Evolutionary conservation across 2,113 vertebrate species (phyloP).

Genomic region (Panthera uncia): DNA sequence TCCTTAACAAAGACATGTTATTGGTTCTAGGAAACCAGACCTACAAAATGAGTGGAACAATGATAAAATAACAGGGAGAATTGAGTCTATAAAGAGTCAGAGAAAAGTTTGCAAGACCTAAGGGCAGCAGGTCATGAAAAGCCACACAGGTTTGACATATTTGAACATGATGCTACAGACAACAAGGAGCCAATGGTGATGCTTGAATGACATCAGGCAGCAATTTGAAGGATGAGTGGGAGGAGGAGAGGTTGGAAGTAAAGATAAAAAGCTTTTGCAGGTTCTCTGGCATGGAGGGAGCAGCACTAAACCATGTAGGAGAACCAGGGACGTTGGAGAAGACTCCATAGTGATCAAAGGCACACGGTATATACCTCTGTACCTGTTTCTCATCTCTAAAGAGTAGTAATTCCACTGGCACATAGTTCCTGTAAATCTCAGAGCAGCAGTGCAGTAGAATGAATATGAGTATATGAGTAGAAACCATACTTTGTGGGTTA

Average conservation of each 20-base stretch:
- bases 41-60: background rate
- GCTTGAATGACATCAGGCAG: background rate
- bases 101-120: background rate
- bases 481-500: background rate
- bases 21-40: background rate
- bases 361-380: background rate
- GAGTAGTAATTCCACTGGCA: background rate
- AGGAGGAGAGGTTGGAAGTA: background rate
- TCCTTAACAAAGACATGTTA: background rate
- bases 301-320: background rate
- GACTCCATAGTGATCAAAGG: background rate
- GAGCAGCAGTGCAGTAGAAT: background rate
- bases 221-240: background rate
- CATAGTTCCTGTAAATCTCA: background rate
- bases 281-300: background rate
- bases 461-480: background rate
- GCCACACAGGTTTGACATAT: background rate
- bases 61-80: background rate
- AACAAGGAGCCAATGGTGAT: background rate
- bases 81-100: background rate
- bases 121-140: background rate
- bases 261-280: background rate
- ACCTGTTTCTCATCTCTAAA: background rate
- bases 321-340: background rate
- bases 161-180: background rate